These are phyloP conservation scores for Acrocephalus scirpaceus DNA, from an alignment of 2,797 vertebrate species.

Conservation along the genomic window DNA sequence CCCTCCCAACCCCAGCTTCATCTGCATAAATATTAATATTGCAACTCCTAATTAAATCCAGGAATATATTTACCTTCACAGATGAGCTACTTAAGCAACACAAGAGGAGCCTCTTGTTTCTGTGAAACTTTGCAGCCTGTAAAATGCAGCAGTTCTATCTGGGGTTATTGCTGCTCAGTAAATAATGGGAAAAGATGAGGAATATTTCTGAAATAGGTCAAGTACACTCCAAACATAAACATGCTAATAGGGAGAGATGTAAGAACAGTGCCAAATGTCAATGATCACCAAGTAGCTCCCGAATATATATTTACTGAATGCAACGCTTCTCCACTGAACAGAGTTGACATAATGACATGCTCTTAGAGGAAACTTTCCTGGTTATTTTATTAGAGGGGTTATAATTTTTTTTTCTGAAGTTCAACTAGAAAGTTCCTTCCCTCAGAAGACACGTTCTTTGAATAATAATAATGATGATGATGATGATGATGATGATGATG, in stretches of 20 bases:
- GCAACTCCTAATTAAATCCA: slow-evolving; percentile 75
- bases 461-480: background rate
- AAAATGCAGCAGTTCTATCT: slow-evolving; percentile 36
- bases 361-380: slow-evolving; percentile 48
- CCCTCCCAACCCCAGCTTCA: background rate
- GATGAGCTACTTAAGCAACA: slow-evolving; percentile 44
- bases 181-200: slow-evolving; percentile 66
- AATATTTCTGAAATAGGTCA: slow-evolving; percentile 72
- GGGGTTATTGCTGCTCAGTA: slow-evolving; percentile 53
- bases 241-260: slow-evolving; percentile 64
- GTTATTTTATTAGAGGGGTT: slow-evolving; percentile 34
- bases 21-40: slow-evolving; percentile 77
- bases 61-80: slow-evolving; percentile 68
- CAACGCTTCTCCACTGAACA: slow-evolving; percentile 29
- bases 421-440: slow-evolving; percentile 9
- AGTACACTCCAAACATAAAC: slow-evolving; percentile 65
- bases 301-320: slow-evolving; percentile 70
- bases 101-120: slow-evolving; percentile 49
- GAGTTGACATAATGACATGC: slow-evolving; percentile 54
- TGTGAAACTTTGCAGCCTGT: slow-evolving; percentile 46
- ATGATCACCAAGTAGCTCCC: slow-evolving; percentile 63
- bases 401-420: background rate
- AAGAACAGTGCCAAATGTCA: slow-evolving; percentile 72
- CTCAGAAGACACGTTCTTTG: background rate
- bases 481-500: background rate